Base-by-base conservation (phyloP, 2,888 invertebrate species). In the Drosophila falleni region DNA sequence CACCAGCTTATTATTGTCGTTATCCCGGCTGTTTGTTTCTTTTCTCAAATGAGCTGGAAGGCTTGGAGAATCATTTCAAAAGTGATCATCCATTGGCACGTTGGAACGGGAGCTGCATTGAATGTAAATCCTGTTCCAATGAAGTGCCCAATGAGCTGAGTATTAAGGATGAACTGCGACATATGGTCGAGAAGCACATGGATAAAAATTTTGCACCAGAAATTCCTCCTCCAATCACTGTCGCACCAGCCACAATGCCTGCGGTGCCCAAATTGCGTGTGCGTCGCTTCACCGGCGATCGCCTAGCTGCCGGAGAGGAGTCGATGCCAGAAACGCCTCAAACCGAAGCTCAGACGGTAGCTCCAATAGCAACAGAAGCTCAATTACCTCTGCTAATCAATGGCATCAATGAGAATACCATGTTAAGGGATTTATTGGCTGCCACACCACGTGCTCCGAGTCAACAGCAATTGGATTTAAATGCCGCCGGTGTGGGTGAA, bases 71-170 rank as follows among this genome's bases (percentile, higher is more conserved):
- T 54, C 93, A 93, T 71, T 89, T 91, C 51, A 58, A 80, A 2
- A 47, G 62, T n/a, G 89, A 91, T 0, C 93, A 93, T 80, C 76
- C 83, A 0, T 53, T 66, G n/a, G 93, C 94, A 31, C 89, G 86
- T 23, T 95, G 95, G 95, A 93, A 94, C 69, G 95, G 95, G 1
- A 94, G 93, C 78, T 95, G 95, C 81, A 91, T 82, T 54, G 76
- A 93, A 11, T 95, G 95, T 74, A 93, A 93, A 81, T 33, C 59
- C 2, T 68, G 83, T 19, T 31, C 80, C 2, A 29, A 35, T n/a
- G 15, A 5, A 8, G 9, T 11, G 15, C 4, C 29, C 29, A 8
- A 10, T 0, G 33, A n/a, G 5, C 29, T 46, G 0, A 60, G 50
- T 19, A 72, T 87, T 9, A 19, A 11, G 0, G 54, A 65, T 5